These are phyloP conservation scores for Phanerotoma sp. DNA, from an alignment of 2,888 invertebrate genomes.

Conservation along the genomic window DNA sequence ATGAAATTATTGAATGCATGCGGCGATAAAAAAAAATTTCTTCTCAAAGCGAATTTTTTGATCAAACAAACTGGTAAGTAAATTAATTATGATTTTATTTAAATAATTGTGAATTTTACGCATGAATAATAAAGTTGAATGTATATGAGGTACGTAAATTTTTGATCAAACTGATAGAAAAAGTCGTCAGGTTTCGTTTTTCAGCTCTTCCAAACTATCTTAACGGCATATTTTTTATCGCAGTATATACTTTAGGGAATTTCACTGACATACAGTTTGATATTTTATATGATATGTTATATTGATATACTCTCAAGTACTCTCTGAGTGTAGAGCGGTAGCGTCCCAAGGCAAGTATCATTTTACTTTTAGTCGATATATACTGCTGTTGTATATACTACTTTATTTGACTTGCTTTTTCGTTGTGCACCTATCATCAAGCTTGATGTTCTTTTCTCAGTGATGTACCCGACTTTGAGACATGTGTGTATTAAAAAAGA, in stretches of 20 bases:
- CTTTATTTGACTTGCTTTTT: background rate
- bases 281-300: constrained; percentile 57
- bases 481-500: background rate
- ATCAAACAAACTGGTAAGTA: no score
- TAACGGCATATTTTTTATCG: constrained; percentile 2
- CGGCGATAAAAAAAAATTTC: no score
- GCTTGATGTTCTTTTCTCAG: constrained; percentile 2
- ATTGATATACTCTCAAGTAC: constrained; percentile 31
- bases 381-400: constrained; percentile 8
- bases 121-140: no score
- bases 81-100: no score
- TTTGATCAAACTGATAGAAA: no score
- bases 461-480: background rate
- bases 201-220: no score
- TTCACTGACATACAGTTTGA: constrained; percentile 56
- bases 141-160: no score
- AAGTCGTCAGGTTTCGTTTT: no score
- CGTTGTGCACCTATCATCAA: constrained; percentile 1
- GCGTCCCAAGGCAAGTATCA: constrained; percentile 12
- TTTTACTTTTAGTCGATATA: constrained; percentile 21
- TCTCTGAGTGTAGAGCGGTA: constrained; percentile 21
- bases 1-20: no score
- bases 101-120: no score
- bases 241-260: constrained; percentile 31
- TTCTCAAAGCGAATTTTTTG: no score